Conservation (phyloP, 2,797 vertebrate genomes). For the Pangasius larnaudii region DNA sequence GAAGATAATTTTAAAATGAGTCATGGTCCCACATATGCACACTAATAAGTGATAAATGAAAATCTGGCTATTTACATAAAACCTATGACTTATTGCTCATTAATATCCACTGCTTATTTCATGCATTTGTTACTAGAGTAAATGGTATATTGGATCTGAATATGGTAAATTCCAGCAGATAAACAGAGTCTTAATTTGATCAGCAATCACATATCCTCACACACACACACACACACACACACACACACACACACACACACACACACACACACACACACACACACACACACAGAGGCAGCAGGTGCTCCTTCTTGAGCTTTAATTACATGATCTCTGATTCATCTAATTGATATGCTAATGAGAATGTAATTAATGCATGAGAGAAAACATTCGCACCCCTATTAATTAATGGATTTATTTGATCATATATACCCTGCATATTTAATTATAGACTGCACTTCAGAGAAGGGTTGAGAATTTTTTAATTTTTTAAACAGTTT, state of each 20-base stretch:
- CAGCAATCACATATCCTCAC: conserved; percentile 31
- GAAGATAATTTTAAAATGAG: neutral
- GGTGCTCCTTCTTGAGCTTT: conserved; percentile 83
- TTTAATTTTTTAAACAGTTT: neutral
- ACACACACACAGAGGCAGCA: conserved; percentile 74
- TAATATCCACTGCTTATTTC: neutral
- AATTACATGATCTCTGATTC: conserved; percentile 86
- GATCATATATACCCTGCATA: conserved; percentile 79
- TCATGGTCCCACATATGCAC: neutral
- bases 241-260: conserved; percentile 57
- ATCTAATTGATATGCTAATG: conserved; percentile 87
- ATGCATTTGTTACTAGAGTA: neutral
- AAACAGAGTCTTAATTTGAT: conserved; percentile 43
- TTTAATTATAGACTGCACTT: conserved; percentile 63
- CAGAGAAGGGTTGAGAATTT: conserved; percentile 16
- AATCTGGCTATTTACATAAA: conserved; percentile 7
- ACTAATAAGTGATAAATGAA: conserved; percentile 1
- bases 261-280: conserved; percentile 56
- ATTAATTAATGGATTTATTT: conserved; percentile 82
- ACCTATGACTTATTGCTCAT: neutral
- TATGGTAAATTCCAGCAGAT: conserved; percentile 44
- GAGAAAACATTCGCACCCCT: conserved; percentile 79
- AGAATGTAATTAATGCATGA: conserved; percentile 83
- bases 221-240: conserved; percentile 55
- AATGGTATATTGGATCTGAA: neutral